These are phyloP conservation scores for Meloidogyne floridensis DNA, from an alignment of 1,140 invertebrate genomes.

Conservation along the genomic window DNA sequence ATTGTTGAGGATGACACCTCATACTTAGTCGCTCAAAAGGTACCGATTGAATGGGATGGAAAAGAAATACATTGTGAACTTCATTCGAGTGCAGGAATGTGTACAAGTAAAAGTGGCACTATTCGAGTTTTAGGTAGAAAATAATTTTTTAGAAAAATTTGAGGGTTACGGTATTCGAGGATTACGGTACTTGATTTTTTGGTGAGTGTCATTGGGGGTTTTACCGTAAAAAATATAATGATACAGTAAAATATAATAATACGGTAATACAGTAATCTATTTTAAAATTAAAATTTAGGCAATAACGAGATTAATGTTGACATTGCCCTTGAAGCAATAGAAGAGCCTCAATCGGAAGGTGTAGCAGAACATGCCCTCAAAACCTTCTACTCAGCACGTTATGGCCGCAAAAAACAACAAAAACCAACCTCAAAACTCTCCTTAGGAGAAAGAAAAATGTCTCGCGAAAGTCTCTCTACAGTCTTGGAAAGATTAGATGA, in stretches of 20 bases:
- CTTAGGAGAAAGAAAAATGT: not conserved
- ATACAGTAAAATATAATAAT: too few relatives aligned
- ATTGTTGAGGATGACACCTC: not conserved
- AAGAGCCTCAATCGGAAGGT: not conserved
- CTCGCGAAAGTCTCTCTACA: constrained; percentile 1
- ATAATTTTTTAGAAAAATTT: not conserved
- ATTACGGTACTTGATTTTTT: too few relatives aligned
- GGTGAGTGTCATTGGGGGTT: too few relatives aligned
- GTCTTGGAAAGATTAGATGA: constrained; percentile 14
- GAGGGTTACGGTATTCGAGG: too few relatives aligned
- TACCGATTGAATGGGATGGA: constrained; percentile 8
- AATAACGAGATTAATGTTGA: constrained; percentile 1
- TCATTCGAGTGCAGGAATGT: not conserved
- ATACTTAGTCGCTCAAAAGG: constrained; percentile 5
- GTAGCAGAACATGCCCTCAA: not conserved
- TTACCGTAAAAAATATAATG: too few relatives aligned
- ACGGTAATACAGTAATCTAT: too few relatives aligned
- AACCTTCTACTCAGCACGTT: constrained; percentile 9
- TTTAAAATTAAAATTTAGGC: not conserved
- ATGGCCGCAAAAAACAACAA: not conserved
- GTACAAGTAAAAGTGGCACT: not conserved
- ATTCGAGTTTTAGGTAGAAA: constrained; percentile 12
- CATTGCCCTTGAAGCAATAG: not conserved
- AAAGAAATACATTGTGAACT: constrained; percentile 3
- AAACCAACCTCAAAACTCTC: not conserved